Base-by-base conservation (phyloP, 2,797 vertebrate species). In the Pristis pectinata region DNA sequence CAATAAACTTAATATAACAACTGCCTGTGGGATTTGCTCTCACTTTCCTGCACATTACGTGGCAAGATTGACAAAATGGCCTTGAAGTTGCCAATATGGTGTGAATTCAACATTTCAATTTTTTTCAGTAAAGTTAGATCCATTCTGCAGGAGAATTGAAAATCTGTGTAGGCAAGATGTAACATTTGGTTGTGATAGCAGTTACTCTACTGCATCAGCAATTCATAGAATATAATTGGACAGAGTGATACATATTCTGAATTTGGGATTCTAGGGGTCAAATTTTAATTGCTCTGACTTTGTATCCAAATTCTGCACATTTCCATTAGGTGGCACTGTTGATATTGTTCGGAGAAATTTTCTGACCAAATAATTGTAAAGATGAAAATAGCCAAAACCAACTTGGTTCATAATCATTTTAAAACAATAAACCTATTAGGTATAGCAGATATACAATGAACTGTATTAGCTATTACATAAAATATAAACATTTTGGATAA, bases 241-340 rank as follows among this genome's bases (percentile, higher is more conserved):
- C 41, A 70, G 13, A 93, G 70, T 56, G 41, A 61, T 61, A 59
- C 34, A 56, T 30, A 56, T 59, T 61, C 53, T 59, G 59, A 41
- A 67, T 41, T 53, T 30, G 44, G 79, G 34, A 24, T 49, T 74
- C 44, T 53, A 37, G 37, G 44, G 70, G 44, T 34, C 67, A 93
- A 44, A 41, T 49, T 94, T 76, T n/a, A 53, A 74, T 76, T 93
- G 37, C 22, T 93, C 24, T 3, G 15, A 70, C 9, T 37, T 19
- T 49, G 4, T 13, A 74, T 72, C 67, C 44, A 76, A 53, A 34
- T 74, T 34, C 59, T 76, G 7, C 41, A 7, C 30, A 49, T 76
- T 6, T 4, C 92, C 92, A 94, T 74, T 27, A 76, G 92, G 92
- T 94, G 92, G 67, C 92, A 53, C 70, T 94, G 70, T 74, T 94